Evolutionary conservation across 2,888 invertebrate genomes (phyloP).

Genomic region (Conomelus anceps): DNA sequence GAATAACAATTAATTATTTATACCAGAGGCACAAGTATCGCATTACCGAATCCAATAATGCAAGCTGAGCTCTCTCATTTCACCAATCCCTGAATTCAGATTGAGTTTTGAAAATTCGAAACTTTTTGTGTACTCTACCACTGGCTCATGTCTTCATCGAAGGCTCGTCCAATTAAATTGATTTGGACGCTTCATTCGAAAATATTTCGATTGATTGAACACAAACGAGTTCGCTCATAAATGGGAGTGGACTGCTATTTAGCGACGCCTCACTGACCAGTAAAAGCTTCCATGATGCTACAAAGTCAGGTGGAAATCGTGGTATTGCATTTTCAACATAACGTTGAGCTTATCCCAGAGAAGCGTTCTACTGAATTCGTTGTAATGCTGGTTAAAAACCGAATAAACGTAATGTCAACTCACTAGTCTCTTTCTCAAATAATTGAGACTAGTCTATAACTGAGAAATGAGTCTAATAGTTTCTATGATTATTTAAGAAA

Average conservation of each 20-base stretch:
- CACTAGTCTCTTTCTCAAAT: too few species aligned
- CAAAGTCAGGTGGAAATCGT: background rate
- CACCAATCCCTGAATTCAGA: background rate
- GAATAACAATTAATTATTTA: background rate
- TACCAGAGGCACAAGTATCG: background rate
- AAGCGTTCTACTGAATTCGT: background rate
- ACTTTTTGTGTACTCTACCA: background rate
- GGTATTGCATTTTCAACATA: background rate
- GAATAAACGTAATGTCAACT: background rate
- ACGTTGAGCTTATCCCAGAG: background rate
- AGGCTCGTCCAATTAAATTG: background rate
- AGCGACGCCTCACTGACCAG: background rate
- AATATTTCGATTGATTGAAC: background rate
- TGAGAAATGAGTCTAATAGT: too few species aligned
- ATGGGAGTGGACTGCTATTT: background rate
- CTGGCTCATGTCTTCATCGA: background rate
- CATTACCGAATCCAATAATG: background rate
- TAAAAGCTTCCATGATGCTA: background rate
- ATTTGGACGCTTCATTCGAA: background rate
- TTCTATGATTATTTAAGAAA: too few species aligned
- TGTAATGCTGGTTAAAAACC: background rate
- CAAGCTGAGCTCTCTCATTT: background rate
- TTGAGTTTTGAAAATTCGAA: background rate
- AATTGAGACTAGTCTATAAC: too few species aligned
- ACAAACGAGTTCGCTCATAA: background rate